Percentiles rank a stretch among this genome's conserved stretches.
These are phyloP conservation scores for Grantiella picta DNA, from an alignment of 2,113 vertebrate genomes.

Conservation along the genomic window DNA sequence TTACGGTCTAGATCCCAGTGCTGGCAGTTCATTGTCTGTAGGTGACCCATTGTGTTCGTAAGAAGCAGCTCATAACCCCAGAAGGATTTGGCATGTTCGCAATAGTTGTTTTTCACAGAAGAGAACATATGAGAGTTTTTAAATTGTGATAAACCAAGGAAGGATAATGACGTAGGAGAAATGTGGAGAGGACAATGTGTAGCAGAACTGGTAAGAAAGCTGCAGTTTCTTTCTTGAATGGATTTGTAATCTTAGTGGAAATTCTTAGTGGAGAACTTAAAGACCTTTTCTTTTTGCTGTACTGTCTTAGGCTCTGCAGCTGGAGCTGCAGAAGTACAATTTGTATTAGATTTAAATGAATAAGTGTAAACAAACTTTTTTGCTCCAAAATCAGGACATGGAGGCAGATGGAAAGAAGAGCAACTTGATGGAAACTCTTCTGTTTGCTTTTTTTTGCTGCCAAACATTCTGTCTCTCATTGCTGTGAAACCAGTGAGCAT, in stretches of 20 bases:
- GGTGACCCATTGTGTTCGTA: not conserved
- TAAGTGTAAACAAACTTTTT: not conserved
- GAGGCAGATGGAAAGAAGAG: not conserved
- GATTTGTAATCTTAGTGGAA: not conserved
- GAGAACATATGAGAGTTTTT: not conserved
- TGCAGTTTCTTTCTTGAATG: not conserved
- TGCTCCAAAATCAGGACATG: not conserved
- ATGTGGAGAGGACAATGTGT: not conserved
- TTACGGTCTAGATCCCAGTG: not conserved
- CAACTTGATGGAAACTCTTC: not conserved
- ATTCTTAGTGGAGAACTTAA: not conserved
- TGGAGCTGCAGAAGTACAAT: not conserved
- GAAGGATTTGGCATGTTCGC: not conserved
- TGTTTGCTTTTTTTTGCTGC: not conserved
- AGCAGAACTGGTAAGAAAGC: not conserved
- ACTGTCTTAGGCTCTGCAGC: not conserved
- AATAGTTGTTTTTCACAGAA: not conserved
- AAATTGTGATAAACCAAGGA: not conserved
- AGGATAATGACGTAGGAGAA: not conserved
- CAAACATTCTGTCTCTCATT: not conserved
- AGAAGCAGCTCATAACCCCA: not conserved
- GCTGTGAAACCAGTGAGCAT: not conserved
- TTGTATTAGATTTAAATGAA: not conserved
- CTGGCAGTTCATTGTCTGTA: fast-evolving
- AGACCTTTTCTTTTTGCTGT: not conserved